Conservation (phyloP, 2,797 vertebrate genomes). For the Oryzias dopingdopingensis region DNA sequence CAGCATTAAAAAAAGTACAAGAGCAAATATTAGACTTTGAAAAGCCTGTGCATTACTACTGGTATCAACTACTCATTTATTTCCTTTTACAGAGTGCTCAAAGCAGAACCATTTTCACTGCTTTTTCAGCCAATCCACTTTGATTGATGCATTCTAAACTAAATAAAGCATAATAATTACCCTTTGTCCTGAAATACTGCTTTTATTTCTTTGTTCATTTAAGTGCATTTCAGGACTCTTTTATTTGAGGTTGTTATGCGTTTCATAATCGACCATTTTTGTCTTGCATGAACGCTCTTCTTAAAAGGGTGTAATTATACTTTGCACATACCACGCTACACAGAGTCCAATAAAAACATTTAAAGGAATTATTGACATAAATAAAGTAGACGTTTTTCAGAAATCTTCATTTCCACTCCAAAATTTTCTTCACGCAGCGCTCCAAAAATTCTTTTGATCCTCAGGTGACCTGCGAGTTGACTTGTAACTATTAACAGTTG, state of each 20-base stretch:
- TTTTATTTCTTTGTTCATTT: not conserved
- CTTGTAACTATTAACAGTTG: conserved; percentile 46
- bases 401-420: conserved; percentile 46
- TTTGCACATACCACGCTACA: conserved; percentile 11
- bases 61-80: not conserved
- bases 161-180: conserved; percentile 6
- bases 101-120: not conserved
- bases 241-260: not conserved
- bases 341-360: conserved; percentile 31
- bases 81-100: conserved; percentile 7
- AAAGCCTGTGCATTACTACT: not conserved
- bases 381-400: conserved; percentile 44
- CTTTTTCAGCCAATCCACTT: conserved; percentile 16
- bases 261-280: conserved; percentile 8
- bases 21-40: not conserved
- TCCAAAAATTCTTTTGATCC: conserved; percentile 50
- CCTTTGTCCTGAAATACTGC: conserved; percentile 2
- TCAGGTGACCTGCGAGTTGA: conserved; percentile 30
- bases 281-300: not conserved
- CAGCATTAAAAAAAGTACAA: not conserved
- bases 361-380: conserved; percentile 60
- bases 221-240: not conserved
- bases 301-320: conserved; percentile 30
- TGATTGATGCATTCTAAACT: conserved; percentile 15
- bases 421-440: conserved; percentile 36